A percentile compares a stretch with the other conserved stretches of the same genome.
These are phyloP conservation scores for Ammodytes marinus DNA, from an alignment of 2,113 vertebrate genomes.

Conservation along the genomic window DNA sequence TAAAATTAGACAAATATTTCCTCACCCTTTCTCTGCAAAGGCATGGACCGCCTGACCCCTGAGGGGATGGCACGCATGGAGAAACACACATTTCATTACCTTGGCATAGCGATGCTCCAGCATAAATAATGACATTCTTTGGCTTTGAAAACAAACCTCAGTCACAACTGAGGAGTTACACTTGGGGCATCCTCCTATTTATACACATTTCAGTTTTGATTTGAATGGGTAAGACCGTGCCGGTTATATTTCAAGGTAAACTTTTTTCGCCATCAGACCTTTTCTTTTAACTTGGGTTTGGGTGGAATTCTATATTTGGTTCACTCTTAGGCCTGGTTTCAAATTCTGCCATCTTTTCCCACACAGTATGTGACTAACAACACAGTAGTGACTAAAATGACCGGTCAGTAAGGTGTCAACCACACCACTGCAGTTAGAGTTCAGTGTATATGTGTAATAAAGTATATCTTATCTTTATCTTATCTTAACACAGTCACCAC, in stretches of 20 bases:
- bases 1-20: constrained; percentile 82
- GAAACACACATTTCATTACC: neutral
- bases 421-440: neutral
- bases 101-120: neutral
- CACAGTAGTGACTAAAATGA: neutral
- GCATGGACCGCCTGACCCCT: constrained; percentile 66
- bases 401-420: neutral
- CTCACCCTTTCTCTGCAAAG: constrained; percentile 58
- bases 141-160: constrained; percentile 1
- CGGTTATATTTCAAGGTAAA: neutral
- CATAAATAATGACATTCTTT: neutral
- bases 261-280: neutral
- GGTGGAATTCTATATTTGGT: constrained; percentile 28
- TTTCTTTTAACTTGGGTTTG: neutral
- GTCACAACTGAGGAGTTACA: neutral
- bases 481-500: neutral
- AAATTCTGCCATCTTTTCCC: neutral
- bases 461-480: no score
- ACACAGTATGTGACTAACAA: neutral
- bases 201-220: neutral
- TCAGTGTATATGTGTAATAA: neutral
- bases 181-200: neutral
- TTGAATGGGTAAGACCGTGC: neutral
- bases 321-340: constrained; percentile 45
- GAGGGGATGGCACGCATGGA: constrained; percentile 14